These are phyloP conservation scores for Varroa destructor DNA, from an alignment of 1,140 invertebrate species.

Conservation along the genomic window DNA sequence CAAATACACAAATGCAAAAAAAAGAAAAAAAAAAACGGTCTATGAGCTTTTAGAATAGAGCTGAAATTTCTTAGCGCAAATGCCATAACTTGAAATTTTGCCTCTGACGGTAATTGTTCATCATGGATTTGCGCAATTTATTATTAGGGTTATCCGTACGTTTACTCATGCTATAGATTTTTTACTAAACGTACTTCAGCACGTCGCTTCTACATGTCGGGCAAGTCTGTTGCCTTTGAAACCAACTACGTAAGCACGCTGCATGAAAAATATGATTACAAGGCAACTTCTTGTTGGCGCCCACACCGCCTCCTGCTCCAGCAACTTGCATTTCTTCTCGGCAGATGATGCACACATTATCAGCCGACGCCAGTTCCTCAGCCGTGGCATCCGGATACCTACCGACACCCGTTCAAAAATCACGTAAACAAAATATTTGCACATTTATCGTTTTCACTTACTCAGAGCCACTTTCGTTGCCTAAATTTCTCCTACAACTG, in stretches of 20 bases:
- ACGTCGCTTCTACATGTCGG: conserved; percentile 96
- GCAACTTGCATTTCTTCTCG: conserved; percentile 63
- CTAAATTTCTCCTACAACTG: not conserved
- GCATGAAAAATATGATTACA: conserved; percentile 99
- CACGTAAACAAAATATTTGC: conserved; percentile 4
- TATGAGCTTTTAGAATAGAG: too few relatives aligned
- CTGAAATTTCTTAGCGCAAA: too few relatives aligned
- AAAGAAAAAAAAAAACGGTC: too few relatives aligned
- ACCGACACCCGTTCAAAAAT: conserved; percentile 34
- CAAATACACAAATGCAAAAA: too few relatives aligned
- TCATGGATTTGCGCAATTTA: too few relatives aligned
- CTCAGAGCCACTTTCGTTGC: not conserved
- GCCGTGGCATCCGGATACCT: conserved; percentile 79
- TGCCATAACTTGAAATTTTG: too few relatives aligned
- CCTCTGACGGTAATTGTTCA: too few relatives aligned
- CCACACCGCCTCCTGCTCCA: conserved; percentile 33
- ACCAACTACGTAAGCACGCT: conserved; percentile 94
- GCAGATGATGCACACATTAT: conserved; percentile 99
- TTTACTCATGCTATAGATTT: too few relatives aligned
- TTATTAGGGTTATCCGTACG: too few relatives aligned
- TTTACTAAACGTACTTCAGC: conserved; percentile 40
- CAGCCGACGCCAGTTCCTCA: conserved; percentile 79
- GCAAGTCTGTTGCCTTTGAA: conserved; percentile 98
- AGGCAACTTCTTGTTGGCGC: conserved; percentile 85
- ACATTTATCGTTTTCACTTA: conserved; percentile 2